Evolutionary conservation across 2,797 vertebrate genomes (phyloP).

Genomic region (Pseudopleuronectes americanus): DNA sequence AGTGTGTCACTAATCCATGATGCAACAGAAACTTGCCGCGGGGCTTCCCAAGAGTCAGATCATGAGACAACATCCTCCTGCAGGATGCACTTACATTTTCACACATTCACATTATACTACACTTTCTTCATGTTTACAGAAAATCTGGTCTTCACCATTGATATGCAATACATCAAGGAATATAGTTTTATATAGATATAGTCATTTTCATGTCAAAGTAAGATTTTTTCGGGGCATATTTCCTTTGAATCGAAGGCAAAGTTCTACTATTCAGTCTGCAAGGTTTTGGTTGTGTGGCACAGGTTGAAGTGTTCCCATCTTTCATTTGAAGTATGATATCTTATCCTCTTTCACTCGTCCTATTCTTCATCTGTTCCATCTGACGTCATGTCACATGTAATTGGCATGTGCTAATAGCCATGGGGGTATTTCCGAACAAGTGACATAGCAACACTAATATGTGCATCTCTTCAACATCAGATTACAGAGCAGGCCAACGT

Average conservation of each 20-base stretch:
- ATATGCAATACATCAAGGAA: not conserved
- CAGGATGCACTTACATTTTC: not conserved
- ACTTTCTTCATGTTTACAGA: not conserved
- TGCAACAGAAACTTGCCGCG: conserved; percentile 30
- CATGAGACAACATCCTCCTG: not conserved
- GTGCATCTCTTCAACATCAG: conserved; percentile 21
- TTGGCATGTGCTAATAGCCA: conserved; percentile 2
- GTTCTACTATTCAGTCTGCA: not conserved
- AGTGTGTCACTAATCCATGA: conserved; percentile 18
- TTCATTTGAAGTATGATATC: not conserved
- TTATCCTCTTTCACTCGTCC: not conserved
- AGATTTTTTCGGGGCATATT: too few species aligned
- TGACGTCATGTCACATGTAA: conserved; percentile 52
- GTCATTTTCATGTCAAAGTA: too few species aligned
- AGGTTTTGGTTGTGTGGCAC: not conserved
- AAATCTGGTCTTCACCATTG: not conserved
- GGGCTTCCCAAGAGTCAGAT: conserved; percentile 10
- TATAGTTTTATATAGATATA: too few species aligned
- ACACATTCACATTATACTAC: not conserved
- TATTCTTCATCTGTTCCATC: not conserved
- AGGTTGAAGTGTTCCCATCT: not conserved
- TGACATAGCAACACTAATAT: conserved; percentile 19
- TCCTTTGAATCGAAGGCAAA: too few species aligned
- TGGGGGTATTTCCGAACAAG: conserved; percentile 22
- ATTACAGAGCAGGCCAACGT: conserved; percentile 48